Conservation (phyloP, 2,888 invertebrate species). For the Lordiphosa andalusiaca region DNA sequence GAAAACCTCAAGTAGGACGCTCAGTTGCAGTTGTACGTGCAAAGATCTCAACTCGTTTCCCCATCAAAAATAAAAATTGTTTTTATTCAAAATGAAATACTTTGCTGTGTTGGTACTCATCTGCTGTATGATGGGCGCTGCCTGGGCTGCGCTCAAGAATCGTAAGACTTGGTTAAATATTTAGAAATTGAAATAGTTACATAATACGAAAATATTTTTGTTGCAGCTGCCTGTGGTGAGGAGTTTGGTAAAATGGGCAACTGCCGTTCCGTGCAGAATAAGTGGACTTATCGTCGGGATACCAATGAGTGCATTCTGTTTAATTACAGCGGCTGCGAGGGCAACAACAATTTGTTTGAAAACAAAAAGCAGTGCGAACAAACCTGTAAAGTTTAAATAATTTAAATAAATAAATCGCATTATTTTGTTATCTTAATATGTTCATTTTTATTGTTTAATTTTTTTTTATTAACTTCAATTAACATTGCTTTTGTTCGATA, state of each 20-base stretch:
- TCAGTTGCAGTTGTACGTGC: slow-evolving; percentile 39
- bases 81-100: slow-evolving; percentile 46
- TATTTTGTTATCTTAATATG: slow-evolving; percentile 38
- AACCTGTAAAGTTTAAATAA: slow-evolving; percentile 80
- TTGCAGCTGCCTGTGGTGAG: slow-evolving; percentile 53
- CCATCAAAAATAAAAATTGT: background rate
- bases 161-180: slow-evolving; percentile 37
- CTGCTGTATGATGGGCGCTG: slow-evolving; percentile 39
- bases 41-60: slow-evolving; percentile 16
- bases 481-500: too few species aligned
- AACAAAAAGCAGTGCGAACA: slow-evolving; percentile 83
- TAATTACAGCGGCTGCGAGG: slow-evolving; percentile 86
- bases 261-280: slow-evolving; percentile 22
- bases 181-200: background rate
- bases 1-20: background rate
- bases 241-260: slow-evolving; percentile 43
- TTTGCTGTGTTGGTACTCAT: slow-evolving; percentile 46
- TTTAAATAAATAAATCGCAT: background rate
- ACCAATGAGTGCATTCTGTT: slow-evolving; percentile 84
- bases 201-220: background rate
- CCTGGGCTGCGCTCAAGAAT: slow-evolving; percentile 42
- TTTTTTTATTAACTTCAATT: slow-evolving; percentile 24
- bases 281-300: slow-evolving; percentile 46
- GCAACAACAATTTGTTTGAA: slow-evolving; percentile 88
- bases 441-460: slow-evolving; percentile 58